Evolutionary conservation across 2,888 invertebrate species (phyloP).

Genomic region (Eledona agricola): DNA sequence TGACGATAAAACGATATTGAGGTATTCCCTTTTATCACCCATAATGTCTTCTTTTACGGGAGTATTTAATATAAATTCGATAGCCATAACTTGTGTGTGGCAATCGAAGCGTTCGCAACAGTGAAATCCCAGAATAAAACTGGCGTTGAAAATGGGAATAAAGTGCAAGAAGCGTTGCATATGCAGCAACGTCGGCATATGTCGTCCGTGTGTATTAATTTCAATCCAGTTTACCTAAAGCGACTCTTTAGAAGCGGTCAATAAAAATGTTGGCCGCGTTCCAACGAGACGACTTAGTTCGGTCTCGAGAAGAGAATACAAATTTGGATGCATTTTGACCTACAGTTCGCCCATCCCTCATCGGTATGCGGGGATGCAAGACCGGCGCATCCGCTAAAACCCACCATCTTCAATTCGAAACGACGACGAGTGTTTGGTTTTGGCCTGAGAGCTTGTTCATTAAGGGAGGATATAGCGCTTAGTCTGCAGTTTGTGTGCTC

Average conservation of each 20-base stretch:
- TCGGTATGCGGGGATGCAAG: constrained; percentile 19
- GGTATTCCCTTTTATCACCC: constrained; percentile 37
- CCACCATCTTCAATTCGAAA: constrained; percentile 6
- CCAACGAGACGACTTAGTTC: constrained; percentile 38
- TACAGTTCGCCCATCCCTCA: constrained; percentile 6
- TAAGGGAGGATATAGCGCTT: no score
- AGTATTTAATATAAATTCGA: constrained; percentile 37
- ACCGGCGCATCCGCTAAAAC: constrained; percentile 23
- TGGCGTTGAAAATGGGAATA: constrained; percentile 8
- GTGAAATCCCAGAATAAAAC: constrained; percentile 2
- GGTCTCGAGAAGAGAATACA: constrained; percentile 28
- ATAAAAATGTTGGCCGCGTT: constrained; percentile 41
- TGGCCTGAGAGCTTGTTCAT: no score
- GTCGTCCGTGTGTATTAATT: constrained; percentile 31
- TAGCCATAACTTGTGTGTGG: constrained; percentile 22
- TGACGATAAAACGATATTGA: constrained; percentile 36
- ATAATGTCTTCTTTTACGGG: constrained; percentile 38
- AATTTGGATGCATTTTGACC: constrained; percentile 16
- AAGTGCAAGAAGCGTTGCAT: constrained; percentile 2
- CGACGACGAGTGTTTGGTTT: not conserved
- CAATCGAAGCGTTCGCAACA: constrained; percentile 1
- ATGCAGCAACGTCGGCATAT: constrained; percentile 2
- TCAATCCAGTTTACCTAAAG: constrained; percentile 38
- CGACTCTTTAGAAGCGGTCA: constrained; percentile 39
- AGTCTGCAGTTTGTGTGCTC: no score